Base-by-base conservation (phyloP, 2,113 vertebrate genomes). In the Pteruthius melanotis region DNA sequence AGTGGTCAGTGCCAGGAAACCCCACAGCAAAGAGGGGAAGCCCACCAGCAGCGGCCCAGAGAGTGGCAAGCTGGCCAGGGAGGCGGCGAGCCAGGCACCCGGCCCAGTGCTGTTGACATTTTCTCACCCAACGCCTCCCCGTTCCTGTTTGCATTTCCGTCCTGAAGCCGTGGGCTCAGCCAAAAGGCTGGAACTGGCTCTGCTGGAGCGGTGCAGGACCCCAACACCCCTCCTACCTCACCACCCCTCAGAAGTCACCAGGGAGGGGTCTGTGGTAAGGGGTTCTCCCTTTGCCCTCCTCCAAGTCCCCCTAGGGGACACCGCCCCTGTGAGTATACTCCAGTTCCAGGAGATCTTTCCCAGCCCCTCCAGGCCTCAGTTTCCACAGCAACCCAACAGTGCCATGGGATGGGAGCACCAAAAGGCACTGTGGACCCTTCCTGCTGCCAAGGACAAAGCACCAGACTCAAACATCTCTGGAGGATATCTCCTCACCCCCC, bases 111-210 rank as follows among this genome's bases (percentile, higher is more conserved):
- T 95, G 94, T 95, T 95, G 94, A 94, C 95, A 95, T 95, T 95
- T 96, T 96, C 94, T 96, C 92, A 10, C 95, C 95, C 95, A 96
- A 93, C 81, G 15, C 94, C 95, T 96, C 95, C 92, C 94, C 69
- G 22, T 94, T 96, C 92, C 95, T 96, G 95, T 96, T 96, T 96
- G 92, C 40, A 1, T 93, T 96, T 96, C 95, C 87, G 81, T 95
- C 82, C 95, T 74, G 50, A 26, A 9, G 27, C 90, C 0, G 3
- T n/a, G 5, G 77, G 54, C 94, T 93, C 90, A 91, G 94, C 90
- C 94, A 91, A 93, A 93, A 74, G 47, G 81, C 84, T 35, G 68
- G 63, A 56, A 37, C 68, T 74, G 95, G 81, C 77, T 94, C 84
- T 69, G 54, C 72, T 11, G 2, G 85, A 52, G 7, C 2, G 0